Base-by-base conservation (phyloP, 2,113 vertebrate species). In the Perca schrenkii region DNA sequence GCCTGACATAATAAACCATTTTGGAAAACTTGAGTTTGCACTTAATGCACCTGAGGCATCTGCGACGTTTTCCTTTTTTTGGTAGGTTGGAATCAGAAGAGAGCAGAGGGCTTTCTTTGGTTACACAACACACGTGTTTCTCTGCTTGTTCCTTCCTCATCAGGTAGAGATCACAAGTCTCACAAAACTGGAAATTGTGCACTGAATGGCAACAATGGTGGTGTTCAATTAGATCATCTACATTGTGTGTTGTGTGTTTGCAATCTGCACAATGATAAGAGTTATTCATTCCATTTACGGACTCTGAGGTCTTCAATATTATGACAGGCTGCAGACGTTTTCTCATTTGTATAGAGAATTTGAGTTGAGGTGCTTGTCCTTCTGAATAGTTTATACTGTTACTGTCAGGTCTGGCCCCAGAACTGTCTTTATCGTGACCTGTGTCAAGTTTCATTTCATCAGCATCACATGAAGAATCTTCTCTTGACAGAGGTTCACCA, bases 271-370 rank as follows among this genome's bases (percentile, higher is more conserved):
- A 96, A 12, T 53, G 50, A 68, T 93, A 95, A 0, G 36, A 61
- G 10, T 82, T 66, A 46, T 8, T 71, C 11, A 3, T 43, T 76
- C 34, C 68, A 79, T 81, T 43, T 34, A 13, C n/a, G 22, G 74
- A 36, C 31, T 93, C 86, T 3, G 69, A 74, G 25, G 74, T 86
- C 17, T 90, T 84, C 16, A 96, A 16, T 63, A 95, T 47, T 6
- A 96, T 91, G 80, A 96, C 74, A 75, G 95, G 95, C 19, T 95
- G 94, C 21, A 95, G 43, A 25, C 49, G 46, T 81, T 83, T 93
- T 73, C 77, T 90, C 77, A 94, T 82, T 52, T 88, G 50, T 34
- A 21, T 3, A 15, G 89, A 92, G 0, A 84, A 72, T 43, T 79
- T 80, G 4, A 94, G 62, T 19, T 77, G 69, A 65, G 25, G 28